A percentile compares a stretch with the other conserved stretches of the same genome.
Conservation (phyloP, 2,888 invertebrate genomes). For the Augochlorella aurata region DNA sequence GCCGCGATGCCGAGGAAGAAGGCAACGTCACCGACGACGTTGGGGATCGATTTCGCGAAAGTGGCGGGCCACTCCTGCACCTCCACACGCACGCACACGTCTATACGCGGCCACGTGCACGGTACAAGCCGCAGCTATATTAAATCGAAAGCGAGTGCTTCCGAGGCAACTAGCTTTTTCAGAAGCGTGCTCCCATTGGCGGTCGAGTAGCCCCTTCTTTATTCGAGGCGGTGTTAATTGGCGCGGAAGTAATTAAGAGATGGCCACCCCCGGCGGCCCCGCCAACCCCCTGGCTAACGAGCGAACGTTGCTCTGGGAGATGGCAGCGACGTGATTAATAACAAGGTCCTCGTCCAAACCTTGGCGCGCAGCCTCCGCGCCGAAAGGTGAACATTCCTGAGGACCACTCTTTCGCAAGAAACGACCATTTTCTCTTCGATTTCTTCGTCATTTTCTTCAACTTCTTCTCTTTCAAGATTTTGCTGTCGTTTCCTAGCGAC, state of each 20-base stretch:
- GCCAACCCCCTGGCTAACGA: slow-evolving; percentile 74
- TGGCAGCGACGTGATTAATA: slow-evolving; percentile 80
- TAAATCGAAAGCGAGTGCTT: slow-evolving; percentile 65
- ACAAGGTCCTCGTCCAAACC: slow-evolving; percentile 77
- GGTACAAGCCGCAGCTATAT: slow-evolving; percentile 33
- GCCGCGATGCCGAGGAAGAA: slow-evolving; percentile 24
- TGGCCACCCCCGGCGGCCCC: slow-evolving; percentile 70
- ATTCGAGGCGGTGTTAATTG: slow-evolving; percentile 78
- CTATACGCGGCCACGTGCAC: neutral
- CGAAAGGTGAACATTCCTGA: slow-evolving; percentile 74
- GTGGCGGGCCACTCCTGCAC: slow-evolving; percentile 37
- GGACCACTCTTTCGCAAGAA: slow-evolving; percentile 33
- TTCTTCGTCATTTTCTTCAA: neutral
- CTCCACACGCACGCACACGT: neutral
- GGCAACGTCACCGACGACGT: slow-evolving; percentile 38
- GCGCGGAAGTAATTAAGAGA: slow-evolving; percentile 81
- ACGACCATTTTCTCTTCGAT: slow-evolving; percentile 7
- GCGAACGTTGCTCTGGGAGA: slow-evolving; percentile 76
- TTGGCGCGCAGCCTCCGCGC: slow-evolving; percentile 69
- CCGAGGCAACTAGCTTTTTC: slow-evolving; percentile 63
- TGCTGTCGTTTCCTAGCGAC: too few species aligned
- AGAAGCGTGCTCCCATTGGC: slow-evolving; percentile 67
- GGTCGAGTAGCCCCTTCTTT: slow-evolving; percentile 70
- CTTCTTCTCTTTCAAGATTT: neutral
- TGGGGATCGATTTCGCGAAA: slow-evolving; percentile 49